These are phyloP conservation scores for Gadus macrocephalus DNA, from an alignment of 2,113 vertebrate genomes.

Conservation along the genomic window DNA sequence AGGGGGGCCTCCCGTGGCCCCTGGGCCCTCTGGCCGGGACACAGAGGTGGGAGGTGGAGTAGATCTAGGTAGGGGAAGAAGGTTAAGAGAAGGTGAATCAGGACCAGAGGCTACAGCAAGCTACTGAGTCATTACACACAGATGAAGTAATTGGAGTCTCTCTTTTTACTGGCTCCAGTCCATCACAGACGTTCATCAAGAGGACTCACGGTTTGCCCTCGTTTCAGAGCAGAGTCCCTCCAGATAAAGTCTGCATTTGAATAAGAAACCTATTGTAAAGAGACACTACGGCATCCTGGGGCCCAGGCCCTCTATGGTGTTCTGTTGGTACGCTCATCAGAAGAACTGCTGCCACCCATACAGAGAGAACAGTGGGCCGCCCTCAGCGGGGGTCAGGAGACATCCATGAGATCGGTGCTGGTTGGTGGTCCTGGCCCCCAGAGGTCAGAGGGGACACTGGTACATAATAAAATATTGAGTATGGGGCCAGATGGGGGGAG, in stretches of 20 bases:
- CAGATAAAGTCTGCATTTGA: neutral
- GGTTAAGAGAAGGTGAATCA: neutral
- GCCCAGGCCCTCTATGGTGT: no score
- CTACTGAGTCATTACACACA: neutral
- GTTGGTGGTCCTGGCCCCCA: neutral
- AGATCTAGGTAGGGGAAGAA: neutral
- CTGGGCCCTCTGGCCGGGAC: neutral
- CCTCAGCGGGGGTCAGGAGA: neutral
- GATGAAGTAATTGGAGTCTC: neutral
- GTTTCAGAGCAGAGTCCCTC: neutral
- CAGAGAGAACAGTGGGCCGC: no score
- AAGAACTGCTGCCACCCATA: no score
- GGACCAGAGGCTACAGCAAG: neutral
- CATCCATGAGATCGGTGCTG: no score
- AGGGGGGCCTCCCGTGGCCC: neutral
- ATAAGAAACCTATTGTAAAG: neutral
- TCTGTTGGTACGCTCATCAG: no score
- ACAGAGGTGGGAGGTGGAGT: neutral
- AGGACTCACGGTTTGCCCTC: neutral
- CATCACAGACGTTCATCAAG: neutral
- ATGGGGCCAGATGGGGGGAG: neutral
- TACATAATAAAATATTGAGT: neutral
- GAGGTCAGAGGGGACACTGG: neutral
- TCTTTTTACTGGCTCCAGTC: neutral
- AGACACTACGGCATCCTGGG: no score